Evolutionary conservation across 2,113 vertebrate species (phyloP).

Genomic region (pig (Sus scrofa)): T2T-Sscrofa CM000817.6:109986501-109987000

Average conservation of each 20-base stretch:
- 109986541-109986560: not conserved
- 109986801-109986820: not conserved
- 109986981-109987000: slow-evolving; percentile 65
- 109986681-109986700: not conserved
- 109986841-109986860: slow-evolving; percentile 41
- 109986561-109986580: too few species aligned
- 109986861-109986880: slow-evolving; percentile 59
- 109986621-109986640: too few species aligned
- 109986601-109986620: not conserved
- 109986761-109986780: slow-evolving; percentile 46
- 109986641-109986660: not conserved
- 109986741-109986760: not conserved
- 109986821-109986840: slow-evolving; percentile 41
- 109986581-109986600: not conserved
- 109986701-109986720: not conserved
- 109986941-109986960: slow-evolving; percentile 75
- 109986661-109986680: rapidly evolving
- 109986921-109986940: slow-evolving; percentile 69
- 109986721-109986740: not conserved
- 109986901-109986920: slow-evolving; percentile 54
- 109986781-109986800: not conserved
- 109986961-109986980: slow-evolving; percentile 74
- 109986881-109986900: slow-evolving; percentile 72
- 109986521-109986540: not conserved
- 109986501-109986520: not conserved